phyloP scores from a whole-genome alignment of 2,797 vertebrate genomes.

The Neostethus bicornis region DNA sequence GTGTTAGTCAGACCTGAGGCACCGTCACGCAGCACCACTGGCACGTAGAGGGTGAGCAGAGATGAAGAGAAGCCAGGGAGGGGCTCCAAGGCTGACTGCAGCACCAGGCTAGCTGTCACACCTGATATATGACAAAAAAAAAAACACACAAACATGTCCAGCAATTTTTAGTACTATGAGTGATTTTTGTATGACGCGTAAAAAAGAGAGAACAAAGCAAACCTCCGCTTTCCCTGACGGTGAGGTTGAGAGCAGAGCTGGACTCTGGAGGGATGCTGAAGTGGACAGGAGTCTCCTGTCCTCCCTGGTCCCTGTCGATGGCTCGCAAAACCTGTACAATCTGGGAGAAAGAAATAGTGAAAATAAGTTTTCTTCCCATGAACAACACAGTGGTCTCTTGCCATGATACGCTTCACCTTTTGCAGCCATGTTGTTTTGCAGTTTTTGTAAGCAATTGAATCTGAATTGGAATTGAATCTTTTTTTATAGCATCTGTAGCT shows the following conservation, averaged over 20 bases:
- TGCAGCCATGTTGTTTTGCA: too few species aligned
- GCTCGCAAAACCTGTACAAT: conserved; percentile 86
- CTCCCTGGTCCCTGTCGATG: conserved; percentile 83
- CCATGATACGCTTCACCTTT: too few species aligned
- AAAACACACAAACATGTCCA: conserved; percentile 20
- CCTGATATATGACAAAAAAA: conserved; percentile 67
- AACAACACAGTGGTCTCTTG: too few species aligned
- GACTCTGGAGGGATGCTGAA: conserved; percentile 83
- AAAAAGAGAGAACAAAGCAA: conserved; percentile 5
- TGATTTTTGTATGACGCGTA: not conserved
- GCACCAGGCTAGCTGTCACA: conserved; percentile 87
- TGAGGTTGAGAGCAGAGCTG: conserved; percentile 82
- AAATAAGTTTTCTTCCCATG: too few species aligned
- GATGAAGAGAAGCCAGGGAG: conserved; percentile 74
- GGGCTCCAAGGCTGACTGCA: conserved; percentile 79
- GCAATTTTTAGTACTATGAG: conserved; percentile 15
- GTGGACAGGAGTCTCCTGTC: conserved; percentile 78
- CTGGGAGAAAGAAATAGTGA: conserved; percentile 67
- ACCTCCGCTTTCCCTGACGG: conserved; percentile 84
- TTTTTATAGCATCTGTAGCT: too few species aligned
- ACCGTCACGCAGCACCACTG: conserved; percentile 86
- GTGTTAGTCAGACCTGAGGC: conserved; percentile 86
- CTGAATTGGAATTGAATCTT: too few species aligned
- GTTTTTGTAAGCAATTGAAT: too few species aligned
- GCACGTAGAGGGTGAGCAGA: conserved; percentile 82